Base-by-base conservation (phyloP, 2,888 invertebrate species). In the Nudaria mundana region DNA sequence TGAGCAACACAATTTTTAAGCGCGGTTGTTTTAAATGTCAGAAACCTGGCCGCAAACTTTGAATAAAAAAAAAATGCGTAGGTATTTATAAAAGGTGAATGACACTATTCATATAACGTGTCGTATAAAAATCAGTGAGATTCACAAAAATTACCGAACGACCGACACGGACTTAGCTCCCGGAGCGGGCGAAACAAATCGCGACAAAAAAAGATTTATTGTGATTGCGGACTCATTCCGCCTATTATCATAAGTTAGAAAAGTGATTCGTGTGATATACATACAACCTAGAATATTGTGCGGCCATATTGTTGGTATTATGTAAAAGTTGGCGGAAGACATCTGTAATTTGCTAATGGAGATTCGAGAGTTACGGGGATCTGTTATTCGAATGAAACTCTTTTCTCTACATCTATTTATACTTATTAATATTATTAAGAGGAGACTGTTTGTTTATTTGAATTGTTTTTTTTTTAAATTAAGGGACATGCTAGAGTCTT, bases 331-430 rank as follows among this genome's bases (percentile, higher is more conserved):
- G 55, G 38, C 34, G 44, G 46, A 55, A 56, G 56, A 56, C 48
- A 45, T 52, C 56, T 58, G 71, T 73, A 73, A 79, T 79, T 73
- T 75, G 63, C 75, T 77, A 77, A 77, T 77, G 77, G 73, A 63
- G 58, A 63, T 65, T 57, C 62, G 58, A 70, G 58, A 71, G 56
- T 67, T 71, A 65, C 60, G 59, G 62, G 60, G 62, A 67, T 63
- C 63, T 61, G 53, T 66, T 55, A 64, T 67, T 57, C 58, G 45
- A 49, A 50, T 62, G 56, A 52, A 60, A 50, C 44, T 55, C 37
- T n/a, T n/a, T n/a, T n/a, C n/a, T n/a, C n/a, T n/a, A n/a, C n/a
- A n/a, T n/a, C n/a, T n/a, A n/a, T n/a, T n/a, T n/a, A n/a, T n/a
- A n/a, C n/a, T n/a, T n/a, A n/a, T n/a, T n/a, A n/a, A n/a, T n/a